phyloP scores from a whole-genome alignment of 2,797 vertebrate species.

The Sebastes nivosus region DNA sequence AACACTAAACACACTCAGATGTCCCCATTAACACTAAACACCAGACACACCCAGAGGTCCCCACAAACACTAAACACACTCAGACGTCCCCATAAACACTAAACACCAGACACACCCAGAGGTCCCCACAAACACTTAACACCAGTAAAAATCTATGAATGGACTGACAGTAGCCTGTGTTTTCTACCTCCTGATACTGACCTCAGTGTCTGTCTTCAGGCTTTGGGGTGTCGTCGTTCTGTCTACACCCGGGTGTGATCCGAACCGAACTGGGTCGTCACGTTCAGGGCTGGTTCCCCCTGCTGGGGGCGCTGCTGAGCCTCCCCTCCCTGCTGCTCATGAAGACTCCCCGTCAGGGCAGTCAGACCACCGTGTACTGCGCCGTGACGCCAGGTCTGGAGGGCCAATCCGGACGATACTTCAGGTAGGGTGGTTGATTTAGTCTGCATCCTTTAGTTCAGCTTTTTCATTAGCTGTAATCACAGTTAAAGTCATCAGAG shows the following conservation, averaged over 20 bases:
- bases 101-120: slow-evolving; percentile 17
- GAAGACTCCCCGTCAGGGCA: slow-evolving; percentile 80
- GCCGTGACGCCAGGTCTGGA: slow-evolving; percentile 75
- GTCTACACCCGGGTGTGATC: slow-evolving; percentile 82
- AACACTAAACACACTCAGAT: slow-evolving; percentile 40
- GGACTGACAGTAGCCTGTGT: no score
- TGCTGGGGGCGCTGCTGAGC: slow-evolving; percentile 66
- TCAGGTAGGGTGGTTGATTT: slow-evolving; percentile 65
- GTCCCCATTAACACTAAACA: slow-evolving; percentile 23
- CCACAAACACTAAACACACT: background rate
- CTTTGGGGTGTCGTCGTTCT: slow-evolving; percentile 73
- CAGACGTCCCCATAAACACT: slow-evolving; percentile 51
- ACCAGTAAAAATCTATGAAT: no score
- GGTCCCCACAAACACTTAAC: slow-evolving; percentile 41
- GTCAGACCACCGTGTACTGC: slow-evolving; percentile 80
- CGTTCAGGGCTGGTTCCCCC: slow-evolving; percentile 66
- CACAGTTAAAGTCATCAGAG: no score
- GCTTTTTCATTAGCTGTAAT: no score
- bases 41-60: slow-evolving; percentile 56
- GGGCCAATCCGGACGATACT: slow-evolving; percentile 72
- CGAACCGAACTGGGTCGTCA: slow-evolving; percentile 74
- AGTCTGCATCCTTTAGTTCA: no score
- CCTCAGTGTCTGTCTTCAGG: slow-evolving; percentile 39
- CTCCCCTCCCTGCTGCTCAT: slow-evolving; percentile 73
- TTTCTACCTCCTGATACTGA: background rate